These are phyloP conservation scores for Eurytoma californica DNA, from an alignment of 2,888 invertebrate genomes.

Conservation along the genomic window DNA sequence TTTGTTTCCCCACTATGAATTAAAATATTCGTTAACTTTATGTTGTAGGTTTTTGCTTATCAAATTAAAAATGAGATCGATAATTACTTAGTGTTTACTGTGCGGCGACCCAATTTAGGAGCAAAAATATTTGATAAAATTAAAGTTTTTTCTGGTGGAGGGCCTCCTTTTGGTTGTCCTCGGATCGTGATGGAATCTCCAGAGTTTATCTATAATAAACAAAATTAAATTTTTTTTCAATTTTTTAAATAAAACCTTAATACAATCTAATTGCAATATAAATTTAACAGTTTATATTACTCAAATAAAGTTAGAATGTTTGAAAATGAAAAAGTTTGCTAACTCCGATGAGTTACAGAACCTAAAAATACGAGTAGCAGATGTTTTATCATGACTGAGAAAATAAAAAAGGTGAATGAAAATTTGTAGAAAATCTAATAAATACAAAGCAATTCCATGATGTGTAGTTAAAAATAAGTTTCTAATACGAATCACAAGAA, in stretches of 20 bases:
- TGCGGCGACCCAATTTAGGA: slow-evolving; percentile 90
- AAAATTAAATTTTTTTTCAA: not conserved
- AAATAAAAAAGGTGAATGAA: not conserved
- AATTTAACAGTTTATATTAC: no score
- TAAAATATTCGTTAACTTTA: slow-evolving; percentile 21
- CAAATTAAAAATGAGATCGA: not conserved
- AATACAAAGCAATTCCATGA: not conserved
- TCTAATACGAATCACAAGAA: not conserved
- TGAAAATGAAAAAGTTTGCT: no score
- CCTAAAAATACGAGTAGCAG: slow-evolving; percentile 14
- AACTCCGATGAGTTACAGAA: not conserved
- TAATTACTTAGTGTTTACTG: slow-evolving; percentile 77
- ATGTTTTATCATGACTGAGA: slow-evolving; percentile 31
- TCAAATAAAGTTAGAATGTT: no score
- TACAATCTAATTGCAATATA: not conserved
- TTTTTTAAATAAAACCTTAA: slow-evolving; percentile 1
- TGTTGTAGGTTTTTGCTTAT: not conserved
- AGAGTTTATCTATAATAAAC: slow-evolving; percentile 87
- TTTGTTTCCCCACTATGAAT: slow-evolving; percentile 79
- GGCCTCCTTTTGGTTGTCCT: slow-evolving; percentile 87
- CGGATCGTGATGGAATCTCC: slow-evolving; percentile 97
- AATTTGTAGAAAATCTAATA: not conserved
- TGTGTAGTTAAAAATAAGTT: not conserved
- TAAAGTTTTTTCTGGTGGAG: slow-evolving; percentile 93
- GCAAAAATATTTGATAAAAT: slow-evolving; percentile 93